These are phyloP conservation scores for Cerceris rybyensis DNA, from an alignment of 2,888 invertebrate species.

Conservation along the genomic window DNA sequence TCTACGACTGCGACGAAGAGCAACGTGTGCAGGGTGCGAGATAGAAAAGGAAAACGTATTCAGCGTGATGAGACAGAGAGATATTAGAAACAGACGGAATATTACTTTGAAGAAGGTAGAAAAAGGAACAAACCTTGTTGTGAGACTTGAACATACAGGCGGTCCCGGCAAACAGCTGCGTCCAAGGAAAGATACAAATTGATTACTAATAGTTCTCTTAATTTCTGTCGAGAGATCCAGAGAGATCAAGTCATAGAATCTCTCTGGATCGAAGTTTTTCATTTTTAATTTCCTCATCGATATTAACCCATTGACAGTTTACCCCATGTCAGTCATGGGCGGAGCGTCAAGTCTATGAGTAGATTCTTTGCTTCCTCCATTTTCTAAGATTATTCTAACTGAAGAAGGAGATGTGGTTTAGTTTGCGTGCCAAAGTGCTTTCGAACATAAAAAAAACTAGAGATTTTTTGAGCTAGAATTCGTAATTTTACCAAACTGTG, in stretches of 20 bases:
- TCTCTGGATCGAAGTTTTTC: slow-evolving; percentile 17
- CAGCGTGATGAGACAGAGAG: slow-evolving; percentile 25
- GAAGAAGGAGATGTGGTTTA: no score
- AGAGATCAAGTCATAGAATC: slow-evolving; percentile 23
- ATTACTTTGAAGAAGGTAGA: slow-evolving; percentile 37
- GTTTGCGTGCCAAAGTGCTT: no score
- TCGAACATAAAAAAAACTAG: no score
- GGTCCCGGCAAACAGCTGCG: slow-evolving; percentile 83
- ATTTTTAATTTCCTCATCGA: no score
- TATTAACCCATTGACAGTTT: no score
- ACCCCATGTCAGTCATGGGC: no score
- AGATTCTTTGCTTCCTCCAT: no score
- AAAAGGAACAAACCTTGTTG: slow-evolving; percentile 80
- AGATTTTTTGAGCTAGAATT: no score
- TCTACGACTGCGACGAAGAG: neutral
- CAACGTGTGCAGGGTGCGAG: slow-evolving; percentile 19
- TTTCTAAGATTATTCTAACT: no score
- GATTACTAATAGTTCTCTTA: slow-evolving; percentile 53
- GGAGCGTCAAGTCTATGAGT: no score
- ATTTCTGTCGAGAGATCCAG: slow-evolving; percentile 21
- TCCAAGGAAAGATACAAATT: slow-evolving; percentile 72
- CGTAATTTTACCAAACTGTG: no score
- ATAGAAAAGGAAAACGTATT: slow-evolving; percentile 12
- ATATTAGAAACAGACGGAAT: slow-evolving; percentile 38
- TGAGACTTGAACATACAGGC: slow-evolving; percentile 83